phyloP scores from a whole-genome alignment of 2,113 vertebrate species.

The Indicator maculatus region DNA sequence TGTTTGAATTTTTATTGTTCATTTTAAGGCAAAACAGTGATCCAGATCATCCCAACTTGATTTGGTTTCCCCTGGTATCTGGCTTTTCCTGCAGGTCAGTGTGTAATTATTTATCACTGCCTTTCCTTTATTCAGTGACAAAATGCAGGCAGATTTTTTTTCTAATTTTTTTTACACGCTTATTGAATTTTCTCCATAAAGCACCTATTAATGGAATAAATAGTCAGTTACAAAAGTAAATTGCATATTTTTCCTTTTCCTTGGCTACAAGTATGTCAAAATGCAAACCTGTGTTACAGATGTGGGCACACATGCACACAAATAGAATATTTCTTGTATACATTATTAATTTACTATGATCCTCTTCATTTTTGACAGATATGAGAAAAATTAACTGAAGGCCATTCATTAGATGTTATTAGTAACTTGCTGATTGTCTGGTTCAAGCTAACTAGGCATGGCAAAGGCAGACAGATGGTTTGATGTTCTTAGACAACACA shows the following conservation, averaged over 20 bases:
- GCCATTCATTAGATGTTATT: background rate
- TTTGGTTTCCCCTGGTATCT: slow-evolving; percentile 12
- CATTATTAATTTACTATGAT: background rate
- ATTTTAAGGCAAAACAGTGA: background rate
- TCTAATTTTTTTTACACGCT: background rate
- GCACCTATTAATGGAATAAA: slow-evolving; percentile 46
- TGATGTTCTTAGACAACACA: slow-evolving; percentile 54
- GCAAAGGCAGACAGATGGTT: slow-evolving; percentile 53
- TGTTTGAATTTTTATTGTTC: background rate
- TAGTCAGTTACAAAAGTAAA: slow-evolving; percentile 15
- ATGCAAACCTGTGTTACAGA: background rate
- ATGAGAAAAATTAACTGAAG: background rate
- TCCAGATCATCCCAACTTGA: background rate
- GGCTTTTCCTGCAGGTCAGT: slow-evolving; percentile 35
- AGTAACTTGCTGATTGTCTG: slow-evolving; percentile 26
- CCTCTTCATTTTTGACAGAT: background rate
- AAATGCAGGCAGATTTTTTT: slow-evolving; percentile 50
- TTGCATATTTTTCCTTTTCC: background rate
- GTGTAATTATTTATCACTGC: slow-evolving; percentile 38
- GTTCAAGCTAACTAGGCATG: slow-evolving; percentile 59
- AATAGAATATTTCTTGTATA: background rate
- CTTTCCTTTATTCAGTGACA: slow-evolving; percentile 36
- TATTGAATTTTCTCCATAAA: slow-evolving; percentile 64
- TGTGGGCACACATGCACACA: rapidly evolving
- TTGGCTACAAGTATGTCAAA: background rate